Conservation (phyloP, 2,888 invertebrate genomes). For the Oscheius sp. region DNA sequence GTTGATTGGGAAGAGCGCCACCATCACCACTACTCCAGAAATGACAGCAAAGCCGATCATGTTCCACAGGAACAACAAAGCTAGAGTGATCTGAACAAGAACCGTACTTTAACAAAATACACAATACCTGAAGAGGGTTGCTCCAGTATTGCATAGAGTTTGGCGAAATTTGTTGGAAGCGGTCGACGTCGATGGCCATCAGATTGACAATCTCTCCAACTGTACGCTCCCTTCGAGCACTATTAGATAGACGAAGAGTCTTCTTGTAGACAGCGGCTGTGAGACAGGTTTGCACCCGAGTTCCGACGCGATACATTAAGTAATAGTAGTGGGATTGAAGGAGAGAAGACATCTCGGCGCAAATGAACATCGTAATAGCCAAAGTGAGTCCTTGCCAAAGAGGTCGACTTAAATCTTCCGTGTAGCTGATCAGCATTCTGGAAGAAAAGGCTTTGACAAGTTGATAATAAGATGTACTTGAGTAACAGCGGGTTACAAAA, state of each 20-base stretch:
- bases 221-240: slow-evolving; percentile 76
- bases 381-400: slow-evolving; percentile 70
- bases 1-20: slow-evolving; percentile 82
- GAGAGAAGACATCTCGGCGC: slow-evolving; percentile 68
- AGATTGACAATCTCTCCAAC: slow-evolving; percentile 78
- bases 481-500: slow-evolving; percentile 70
- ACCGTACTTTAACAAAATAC: too few species aligned
- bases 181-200: slow-evolving; percentile 77
- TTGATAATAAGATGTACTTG: slow-evolving; percentile 45
- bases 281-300: slow-evolving; percentile 69
- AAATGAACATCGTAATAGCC: slow-evolving; percentile 66
- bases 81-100: slow-evolving; percentile 48
- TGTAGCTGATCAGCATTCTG: slow-evolving; percentile 65
- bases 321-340: slow-evolving; percentile 71
- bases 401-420: slow-evolving; percentile 62
- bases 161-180: slow-evolving; percentile 74
- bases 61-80: slow-evolving; percentile 75
- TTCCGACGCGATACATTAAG: slow-evolving; percentile 72
- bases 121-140: slow-evolving; percentile 65
- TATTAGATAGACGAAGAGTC: slow-evolving; percentile 75
- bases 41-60: slow-evolving; percentile 84
- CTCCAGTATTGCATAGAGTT: slow-evolving; percentile 72
- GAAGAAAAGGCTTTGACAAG: not conserved
- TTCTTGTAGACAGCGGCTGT: slow-evolving; percentile 73
- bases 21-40: slow-evolving; percentile 91